phyloP scores from a whole-genome alignment of 1,140 invertebrate genomes.

The Aphelenchoides besseyi region DNA sequence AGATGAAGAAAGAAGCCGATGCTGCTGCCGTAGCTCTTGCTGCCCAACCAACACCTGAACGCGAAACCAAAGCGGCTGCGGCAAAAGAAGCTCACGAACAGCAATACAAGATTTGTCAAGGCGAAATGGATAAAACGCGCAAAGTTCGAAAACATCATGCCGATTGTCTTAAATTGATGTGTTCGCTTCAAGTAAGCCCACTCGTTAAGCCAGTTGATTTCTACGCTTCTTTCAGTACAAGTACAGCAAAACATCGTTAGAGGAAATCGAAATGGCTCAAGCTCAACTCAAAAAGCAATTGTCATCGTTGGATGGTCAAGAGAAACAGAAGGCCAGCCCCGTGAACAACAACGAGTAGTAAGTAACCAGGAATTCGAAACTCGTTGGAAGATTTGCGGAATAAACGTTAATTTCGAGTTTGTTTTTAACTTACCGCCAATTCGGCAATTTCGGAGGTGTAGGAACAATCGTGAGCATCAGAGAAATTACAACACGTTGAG shows the following conservation, averaged over 20 bases:
- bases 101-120: slow-evolving; percentile 5
- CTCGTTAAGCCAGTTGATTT: background rate
- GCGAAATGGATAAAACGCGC: slow-evolving; percentile 18
- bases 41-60: background rate
- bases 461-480: slow-evolving; percentile 77
- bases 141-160: slow-evolving; percentile 26
- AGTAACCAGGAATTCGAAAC: background rate
- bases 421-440: slow-evolving; percentile 42
- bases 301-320: background rate
- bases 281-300: background rate
- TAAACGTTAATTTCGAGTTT: too few species aligned
- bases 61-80: background rate
- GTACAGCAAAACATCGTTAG: slow-evolving; percentile 12
- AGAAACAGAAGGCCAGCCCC: background rate
- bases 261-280: slow-evolving; percentile 27
- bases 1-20: slow-evolving; percentile 18
- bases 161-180: slow-evolving; percentile 20
- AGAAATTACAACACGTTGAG: slow-evolving; percentile 82
- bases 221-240: slow-evolving; percentile 25
- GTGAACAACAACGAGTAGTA: background rate
- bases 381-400: too few species aligned
- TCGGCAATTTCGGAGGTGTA: slow-evolving; percentile 65
- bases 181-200: slow-evolving; percentile 9
- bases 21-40: background rate
- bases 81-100: slow-evolving; percentile 13